Percentiles rank a stretch among this genome's conserved stretches.
Evolutionary conservation across 2,113 vertebrate species (phyloP).

Genomic region (Glaucomys volans): DNA sequence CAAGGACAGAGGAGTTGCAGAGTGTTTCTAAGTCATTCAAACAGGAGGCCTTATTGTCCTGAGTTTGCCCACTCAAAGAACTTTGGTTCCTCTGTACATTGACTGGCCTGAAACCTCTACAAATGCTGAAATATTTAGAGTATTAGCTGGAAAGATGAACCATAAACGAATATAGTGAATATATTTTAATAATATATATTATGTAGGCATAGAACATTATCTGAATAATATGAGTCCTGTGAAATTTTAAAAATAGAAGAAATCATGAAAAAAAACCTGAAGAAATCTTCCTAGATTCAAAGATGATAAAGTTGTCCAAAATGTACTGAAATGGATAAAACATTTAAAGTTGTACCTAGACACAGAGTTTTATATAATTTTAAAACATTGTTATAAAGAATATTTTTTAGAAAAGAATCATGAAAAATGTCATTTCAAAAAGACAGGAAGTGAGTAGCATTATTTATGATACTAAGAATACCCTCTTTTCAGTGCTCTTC

Average conservation of each 20-base stretch:
- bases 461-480: neutral
- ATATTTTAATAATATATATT: neutral
- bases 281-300: neutral
- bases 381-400: neutral
- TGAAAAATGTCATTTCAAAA: neutral
- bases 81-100: too few species aligned
- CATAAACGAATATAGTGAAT: neutral
- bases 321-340: neutral
- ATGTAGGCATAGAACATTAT: neutral
- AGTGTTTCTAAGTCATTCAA: too few species aligned
- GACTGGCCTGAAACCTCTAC: neutral
- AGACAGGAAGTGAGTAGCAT: neutral
- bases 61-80: too few species aligned
- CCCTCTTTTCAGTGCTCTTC: neutral
- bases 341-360: neutral
- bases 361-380: neutral
- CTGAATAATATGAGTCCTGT: neutral
- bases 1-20: too few species aligned
- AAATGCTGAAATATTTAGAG: neutral
- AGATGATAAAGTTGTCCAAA: neutral
- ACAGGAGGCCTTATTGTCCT: too few species aligned
- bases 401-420: neutral
- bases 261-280: neutral
- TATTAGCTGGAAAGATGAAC: neutral
- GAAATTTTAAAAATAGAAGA: neutral